These are phyloP conservation scores for Patella vulgata DNA, from an alignment of 1,140 invertebrate genomes.

Conservation along the genomic window DNA sequence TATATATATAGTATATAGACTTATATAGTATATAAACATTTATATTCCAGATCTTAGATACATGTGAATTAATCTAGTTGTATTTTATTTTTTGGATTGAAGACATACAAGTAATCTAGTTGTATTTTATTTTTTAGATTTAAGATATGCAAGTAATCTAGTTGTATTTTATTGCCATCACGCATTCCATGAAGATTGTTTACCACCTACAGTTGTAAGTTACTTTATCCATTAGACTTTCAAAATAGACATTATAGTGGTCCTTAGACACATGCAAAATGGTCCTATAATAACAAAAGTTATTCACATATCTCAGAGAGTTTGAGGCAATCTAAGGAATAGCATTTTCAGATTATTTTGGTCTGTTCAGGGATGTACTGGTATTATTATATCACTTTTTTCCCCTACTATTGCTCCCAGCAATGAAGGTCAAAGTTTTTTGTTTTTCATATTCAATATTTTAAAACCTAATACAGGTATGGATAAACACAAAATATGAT, in stretches of 20 bases:
- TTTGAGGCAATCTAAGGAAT: no score
- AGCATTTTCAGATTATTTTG: no score
- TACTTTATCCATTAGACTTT: not conserved
- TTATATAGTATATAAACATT: not conserved
- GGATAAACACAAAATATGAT: no score
- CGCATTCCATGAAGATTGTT: slow-evolving; percentile 87
- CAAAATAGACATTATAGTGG: not conserved
- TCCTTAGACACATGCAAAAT: not conserved
- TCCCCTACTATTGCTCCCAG: not conserved
- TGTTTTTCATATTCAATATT: no score
- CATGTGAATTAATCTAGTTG: not conserved
- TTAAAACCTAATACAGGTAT: no score
- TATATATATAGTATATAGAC: not conserved
- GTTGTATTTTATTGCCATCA: slow-evolving; percentile 90
- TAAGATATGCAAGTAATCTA: slow-evolving; percentile 73
- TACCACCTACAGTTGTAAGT: slow-evolving; percentile 65
- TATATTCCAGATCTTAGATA: not conserved
- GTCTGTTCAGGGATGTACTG: not conserved
- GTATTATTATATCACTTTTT: not conserved
- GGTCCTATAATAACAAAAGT: not conserved
- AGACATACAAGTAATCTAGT: slow-evolving; percentile 56
- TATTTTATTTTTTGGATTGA: slow-evolving; percentile 65
- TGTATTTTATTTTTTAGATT: slow-evolving; percentile 64
- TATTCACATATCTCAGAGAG: not conserved
- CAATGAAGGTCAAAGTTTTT: no score